A percentile compares a stretch with the other conserved stretches of the same genome.
Evolutionary conservation across 2,888 invertebrate genomes (phyloP).

Genomic region (Argynnis bischoffii): DNA sequence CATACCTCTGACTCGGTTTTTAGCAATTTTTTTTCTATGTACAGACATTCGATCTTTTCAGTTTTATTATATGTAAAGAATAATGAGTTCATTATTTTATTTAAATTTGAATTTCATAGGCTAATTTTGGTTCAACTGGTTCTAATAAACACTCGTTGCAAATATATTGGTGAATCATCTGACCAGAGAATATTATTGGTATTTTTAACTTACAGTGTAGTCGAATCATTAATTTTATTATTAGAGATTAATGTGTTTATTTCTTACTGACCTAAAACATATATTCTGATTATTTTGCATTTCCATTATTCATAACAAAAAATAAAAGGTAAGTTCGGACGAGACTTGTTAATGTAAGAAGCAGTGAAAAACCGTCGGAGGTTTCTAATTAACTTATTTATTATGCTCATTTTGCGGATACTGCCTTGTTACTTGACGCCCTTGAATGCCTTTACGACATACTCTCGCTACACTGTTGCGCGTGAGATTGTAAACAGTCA

Average conservation of each 20-base stretch:
- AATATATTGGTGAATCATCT: no score
- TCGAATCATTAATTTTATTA: conserved; percentile 1
- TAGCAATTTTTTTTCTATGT: no score
- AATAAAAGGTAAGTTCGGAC: neutral
- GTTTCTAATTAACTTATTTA: conserved; percentile 52
- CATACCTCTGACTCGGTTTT: no score
- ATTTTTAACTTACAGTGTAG: neutral
- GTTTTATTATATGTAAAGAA: no score
- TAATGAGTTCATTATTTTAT: no score
- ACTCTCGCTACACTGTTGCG: conserved; percentile 13
- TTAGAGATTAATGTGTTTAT: conserved; percentile 3
- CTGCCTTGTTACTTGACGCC: conserved; percentile 51
- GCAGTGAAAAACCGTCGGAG: conserved; percentile 44
- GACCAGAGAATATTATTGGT: no score
- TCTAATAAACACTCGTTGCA: no score
- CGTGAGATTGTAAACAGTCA: conserved; percentile 19
- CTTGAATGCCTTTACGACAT: conserved; percentile 46
- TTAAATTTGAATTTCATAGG: no score
- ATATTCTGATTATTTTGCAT: conserved; percentile 12
- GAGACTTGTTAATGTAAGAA: conserved; percentile 24
- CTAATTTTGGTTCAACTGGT: no score
- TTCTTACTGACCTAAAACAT: conserved; percentile 1
- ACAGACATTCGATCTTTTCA: no score
- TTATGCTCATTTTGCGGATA: conserved; percentile 48
- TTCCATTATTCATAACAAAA: neutral